Evolutionary conservation across 2,797 vertebrate species (phyloP), one percentile per base, ranked within the genome.

Genomic region (Helostoma temminkii): DNA sequence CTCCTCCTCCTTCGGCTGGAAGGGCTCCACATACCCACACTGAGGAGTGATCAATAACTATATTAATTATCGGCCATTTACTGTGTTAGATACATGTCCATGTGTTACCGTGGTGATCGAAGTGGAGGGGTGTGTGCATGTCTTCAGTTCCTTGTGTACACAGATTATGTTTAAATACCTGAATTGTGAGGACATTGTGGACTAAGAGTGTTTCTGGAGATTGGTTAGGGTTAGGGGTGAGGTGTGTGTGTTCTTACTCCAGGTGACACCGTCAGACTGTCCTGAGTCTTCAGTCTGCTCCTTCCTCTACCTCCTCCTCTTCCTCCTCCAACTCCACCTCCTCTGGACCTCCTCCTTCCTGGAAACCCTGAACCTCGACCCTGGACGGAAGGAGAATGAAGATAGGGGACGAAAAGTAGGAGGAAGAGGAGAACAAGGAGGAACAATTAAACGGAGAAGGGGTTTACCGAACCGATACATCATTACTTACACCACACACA

Each of bases 351-450:
- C 85, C 97, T 92, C 74, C 97, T 95, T 19, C 96, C 96, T 0
- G 97, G 95, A 75, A 98, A 99, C 46, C 96, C 96, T 0, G 97
- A 96, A n/a, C 98, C 97, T 9, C 97, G 97, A 67, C 97, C 96
- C 98, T 99, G 66, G 36, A 30, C 14, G 18, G 5, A 37, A 6
- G 37, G 18, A 47, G 10, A 21, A n/a, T n/a, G n/a, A 16, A 28
- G 3, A 16, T 28, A 19, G 12, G 15, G 34, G 18, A 60, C 4
- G 19, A 47, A 9, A 5, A 12, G 34, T 39, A 11, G 10, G 19
- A 22, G 10, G 19, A 19, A 6, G 24, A 39, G 19, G 28, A 24
- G 25, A 16, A 53, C 24, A 39, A 15, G 24, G 37, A 5, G 36
- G 36, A 37, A 18, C 15, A 18, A 41, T n/a, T 8, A 41, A 42